A percentile compares a stretch with the other conserved stretches of the same genome.
These are phyloP conservation scores for Meloe dianella DNA, from an alignment of 2,888 invertebrate genomes.

Conservation along the genomic window DNA sequence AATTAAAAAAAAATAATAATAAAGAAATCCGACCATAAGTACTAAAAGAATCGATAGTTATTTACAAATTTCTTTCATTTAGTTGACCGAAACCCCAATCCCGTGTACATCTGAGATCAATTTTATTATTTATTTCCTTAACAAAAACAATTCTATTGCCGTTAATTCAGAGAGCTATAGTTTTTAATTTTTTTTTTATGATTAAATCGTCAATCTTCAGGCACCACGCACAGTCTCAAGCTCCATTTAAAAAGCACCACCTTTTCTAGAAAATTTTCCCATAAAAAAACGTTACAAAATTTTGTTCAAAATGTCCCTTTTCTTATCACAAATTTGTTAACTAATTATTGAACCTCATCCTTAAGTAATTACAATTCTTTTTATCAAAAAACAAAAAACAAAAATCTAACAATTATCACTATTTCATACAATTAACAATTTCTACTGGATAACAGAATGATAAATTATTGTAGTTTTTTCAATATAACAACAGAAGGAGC, in stretches of 20 bases:
- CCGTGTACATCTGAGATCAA: constrained; percentile 58
- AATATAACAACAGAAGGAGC: background rate
- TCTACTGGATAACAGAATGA: background rate
- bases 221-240: constrained; percentile 57
- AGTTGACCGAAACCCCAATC: constrained; percentile 27
- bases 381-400: constrained; percentile 19
- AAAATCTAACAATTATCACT: constrained; percentile 42
- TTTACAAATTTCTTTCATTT: constrained; percentile 36
- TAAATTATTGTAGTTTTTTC: background rate
- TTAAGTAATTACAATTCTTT: constrained; percentile 25
- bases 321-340: constrained; percentile 47
- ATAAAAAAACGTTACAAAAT: constrained; percentile 40
- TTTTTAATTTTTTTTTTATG: constrained; percentile 39
- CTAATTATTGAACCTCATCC: no score
- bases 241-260: constrained; percentile 48
- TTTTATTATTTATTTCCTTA: constrained; percentile 15
- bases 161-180: constrained; percentile 50
- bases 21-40: constrained; percentile 44
- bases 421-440: constrained; percentile 43
- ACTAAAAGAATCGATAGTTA: constrained; percentile 38
- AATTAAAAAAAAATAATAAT: constrained; percentile 45
- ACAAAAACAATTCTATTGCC: constrained; percentile 35
- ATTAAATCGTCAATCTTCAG: constrained; percentile 49
- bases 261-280: constrained; percentile 20
- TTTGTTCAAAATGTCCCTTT: constrained; percentile 52